Base-by-base conservation (phyloP, 2,797 vertebrate genomes). In the Phaenicophaeus curvirostris region DNA sequence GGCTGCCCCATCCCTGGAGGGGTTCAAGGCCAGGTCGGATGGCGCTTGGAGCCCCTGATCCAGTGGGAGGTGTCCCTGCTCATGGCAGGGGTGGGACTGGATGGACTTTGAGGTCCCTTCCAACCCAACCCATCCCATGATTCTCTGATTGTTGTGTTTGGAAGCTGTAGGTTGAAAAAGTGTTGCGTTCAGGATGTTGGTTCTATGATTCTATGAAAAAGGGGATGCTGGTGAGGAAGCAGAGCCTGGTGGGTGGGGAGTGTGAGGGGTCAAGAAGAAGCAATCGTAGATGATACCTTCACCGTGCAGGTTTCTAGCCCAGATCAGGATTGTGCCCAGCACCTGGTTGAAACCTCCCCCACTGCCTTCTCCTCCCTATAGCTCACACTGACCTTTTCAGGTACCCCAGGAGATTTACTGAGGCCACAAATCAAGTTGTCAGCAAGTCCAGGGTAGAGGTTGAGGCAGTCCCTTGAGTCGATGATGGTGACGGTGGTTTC, bases 341-440 rank as follows among this genome's bases (percentile, higher is more conserved):
- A 66, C 35, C 54, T 18, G 42, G 20, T 65, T 81, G 54, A 68
- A 73, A 37, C 46, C 72, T 67, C 42, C 42, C 86, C 42, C 0
- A 0, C 12, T 39, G 46, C 46, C 35, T 44, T 31, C 59, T 55
- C 8, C 25, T 51, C 65, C 54, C 61, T 4, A 9, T 25, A 37
- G 12, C 27, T 3, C 18, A 27, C 35, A 79, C 95, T 57, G 61
- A 94, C 95, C 93, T 96, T 80, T 4, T 20, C 69, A 21, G 87
- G 94, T 2, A 51, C 8, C 28, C 37, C 10, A 1, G 69, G 2
- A 9, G 69, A 37, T 24, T 1, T 12, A 11, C 90, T 96, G 66
- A 0, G 11, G n/a, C 79, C 95, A 15, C 96, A 96, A 2, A 94
- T 19, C 9, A 94, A 0, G 27, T 78, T 8, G 1, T 65, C 59